These are phyloP conservation scores for Schlechtendalia chinensis DNA, from an alignment of 1,140 invertebrate species.

Conservation along the genomic window DNA sequence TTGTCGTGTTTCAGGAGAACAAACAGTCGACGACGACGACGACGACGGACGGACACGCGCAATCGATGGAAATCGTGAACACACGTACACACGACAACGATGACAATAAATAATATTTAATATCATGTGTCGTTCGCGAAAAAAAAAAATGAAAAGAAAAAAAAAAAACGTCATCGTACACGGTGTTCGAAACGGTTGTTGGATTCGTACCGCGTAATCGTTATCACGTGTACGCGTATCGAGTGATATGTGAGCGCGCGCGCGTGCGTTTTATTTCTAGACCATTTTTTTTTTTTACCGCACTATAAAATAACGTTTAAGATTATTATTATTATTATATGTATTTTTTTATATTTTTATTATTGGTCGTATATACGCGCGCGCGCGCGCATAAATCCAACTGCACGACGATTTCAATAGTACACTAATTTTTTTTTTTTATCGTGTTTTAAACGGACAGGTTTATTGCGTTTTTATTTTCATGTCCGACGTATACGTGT, in stretches of 20 bases:
- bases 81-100: no score
- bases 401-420: constrained; percentile 14
- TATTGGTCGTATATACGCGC: constrained; percentile 18
- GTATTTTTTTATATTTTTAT: constrained; percentile 14
- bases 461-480: constrained; percentile 40
- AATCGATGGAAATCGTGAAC: no score
- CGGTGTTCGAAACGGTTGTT: no score
- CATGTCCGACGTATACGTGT: background rate
- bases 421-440: constrained; percentile 37
- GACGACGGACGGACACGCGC: no score
- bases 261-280: constrained; percentile 7
- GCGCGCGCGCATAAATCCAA: constrained; percentile 8
- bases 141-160: no score
- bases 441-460: constrained; percentile 48
- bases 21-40: no score
- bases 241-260: background rate
- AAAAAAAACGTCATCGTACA: no score
- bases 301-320: constrained; percentile 2
- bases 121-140: no score
- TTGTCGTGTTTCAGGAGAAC: no score
- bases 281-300: background rate
- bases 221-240: background rate
- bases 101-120: no score
- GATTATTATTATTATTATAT: background rate
- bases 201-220: no score